Percentiles rank a stretch among this genome's conserved stretches.
Evolutionary conservation across 2,888 invertebrate genomes (phyloP).

Genomic region (Sipha maydis): DNA sequence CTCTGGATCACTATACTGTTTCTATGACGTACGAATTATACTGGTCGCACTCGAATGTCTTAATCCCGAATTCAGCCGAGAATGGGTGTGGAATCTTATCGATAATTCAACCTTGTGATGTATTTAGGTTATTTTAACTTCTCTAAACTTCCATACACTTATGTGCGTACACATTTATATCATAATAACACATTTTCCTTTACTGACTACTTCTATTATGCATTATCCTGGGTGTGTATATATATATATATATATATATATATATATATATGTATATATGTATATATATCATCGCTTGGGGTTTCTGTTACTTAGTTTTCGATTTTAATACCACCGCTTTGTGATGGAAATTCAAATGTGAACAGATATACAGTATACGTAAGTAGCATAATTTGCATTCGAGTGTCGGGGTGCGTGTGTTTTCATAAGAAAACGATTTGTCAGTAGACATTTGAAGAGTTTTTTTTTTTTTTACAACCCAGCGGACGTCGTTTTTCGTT

Average conservation of each 20-base stretch:
- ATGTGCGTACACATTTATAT: not conserved
- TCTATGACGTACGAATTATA: not conserved
- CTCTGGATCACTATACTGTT: not conserved
- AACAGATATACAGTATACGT: not conserved
- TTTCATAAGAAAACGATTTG: slow-evolving; percentile 3
- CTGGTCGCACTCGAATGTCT: not conserved
- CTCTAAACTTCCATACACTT: no score
- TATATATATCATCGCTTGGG: not conserved
- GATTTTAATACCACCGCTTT: slow-evolving; percentile 6
- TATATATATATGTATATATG: not conserved
- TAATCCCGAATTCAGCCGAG: not conserved
- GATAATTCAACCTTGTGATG: not conserved
- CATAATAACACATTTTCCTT: not conserved
- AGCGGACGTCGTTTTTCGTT: not conserved
- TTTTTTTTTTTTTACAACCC: not conserved
- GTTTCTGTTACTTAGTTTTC: not conserved
- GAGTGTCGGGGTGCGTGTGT: not conserved
- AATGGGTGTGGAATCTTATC: not conserved
- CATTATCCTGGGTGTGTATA: no score
- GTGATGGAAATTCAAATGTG: not conserved
- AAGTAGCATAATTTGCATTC: not conserved
- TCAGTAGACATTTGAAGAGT: not conserved
- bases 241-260: no score
- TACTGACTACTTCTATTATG: not conserved
- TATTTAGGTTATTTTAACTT: not conserved